These are phyloP conservation scores for Amiota communis DNA, from an alignment of 2,888 invertebrate species.

Conservation along the genomic window DNA sequence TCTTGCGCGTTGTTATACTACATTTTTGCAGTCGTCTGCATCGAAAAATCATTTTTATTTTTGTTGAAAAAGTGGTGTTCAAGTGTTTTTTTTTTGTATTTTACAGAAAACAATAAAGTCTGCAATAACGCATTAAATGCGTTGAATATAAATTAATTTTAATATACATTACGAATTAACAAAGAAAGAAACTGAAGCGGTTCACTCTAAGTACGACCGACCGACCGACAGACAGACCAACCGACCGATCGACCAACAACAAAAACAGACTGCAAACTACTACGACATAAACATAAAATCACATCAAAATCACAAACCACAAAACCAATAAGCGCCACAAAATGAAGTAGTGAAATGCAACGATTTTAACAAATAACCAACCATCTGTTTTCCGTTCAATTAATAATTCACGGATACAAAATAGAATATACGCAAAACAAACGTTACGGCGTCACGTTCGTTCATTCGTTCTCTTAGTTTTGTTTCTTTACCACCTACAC, in stretches of 20 bases:
- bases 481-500: no score
- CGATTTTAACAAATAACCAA: constrained; percentile 10
- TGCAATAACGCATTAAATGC: neutral
- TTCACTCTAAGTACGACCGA: neutral
- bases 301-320: no score
- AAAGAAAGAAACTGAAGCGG: neutral
- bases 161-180: neutral
- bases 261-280: constrained; percentile 19
- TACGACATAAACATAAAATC: constrained; percentile 4
- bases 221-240: constrained; percentile 5
- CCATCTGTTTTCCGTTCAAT: constrained; percentile 14
- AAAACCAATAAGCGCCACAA: constrained; percentile 20
- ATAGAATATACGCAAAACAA: no score
- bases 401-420: neutral
- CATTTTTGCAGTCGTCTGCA: constrained; percentile 43
- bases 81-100: constrained; percentile 36
- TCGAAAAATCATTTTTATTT: constrained; percentile 40
- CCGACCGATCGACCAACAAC: neutral
- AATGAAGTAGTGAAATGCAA: constrained; percentile 23
- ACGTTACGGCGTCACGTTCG: no score
- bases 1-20: constrained; percentile 53
- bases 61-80: constrained; percentile 33
- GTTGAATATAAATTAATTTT: neutral
- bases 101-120: constrained; percentile 28
- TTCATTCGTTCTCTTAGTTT: no score